Evolutionary conservation across 2,888 invertebrate species (phyloP).

Genomic region (Synanthedon formicaeformis): DNA sequence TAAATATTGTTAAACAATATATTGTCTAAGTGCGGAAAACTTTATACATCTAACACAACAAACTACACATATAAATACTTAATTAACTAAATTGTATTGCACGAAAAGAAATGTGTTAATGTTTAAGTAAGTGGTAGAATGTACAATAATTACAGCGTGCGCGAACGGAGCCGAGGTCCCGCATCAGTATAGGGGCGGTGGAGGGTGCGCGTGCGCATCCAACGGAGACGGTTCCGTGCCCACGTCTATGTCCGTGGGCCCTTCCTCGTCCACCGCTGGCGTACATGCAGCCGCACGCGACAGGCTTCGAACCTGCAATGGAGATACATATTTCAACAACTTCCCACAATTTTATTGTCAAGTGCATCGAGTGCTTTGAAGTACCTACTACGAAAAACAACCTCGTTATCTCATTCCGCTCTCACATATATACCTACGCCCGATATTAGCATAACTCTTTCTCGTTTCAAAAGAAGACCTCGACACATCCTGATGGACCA

Average conservation of each 20-base stretch:
- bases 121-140: not conserved
- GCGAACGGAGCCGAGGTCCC: not conserved
- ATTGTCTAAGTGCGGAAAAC: slow-evolving; percentile 19
- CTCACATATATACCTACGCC: too few species aligned
- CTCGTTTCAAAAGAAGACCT: too few species aligned
- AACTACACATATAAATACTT: slow-evolving; percentile 65
- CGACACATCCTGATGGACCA: too few species aligned
- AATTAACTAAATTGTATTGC: slow-evolving; percentile 67
- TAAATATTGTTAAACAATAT: slow-evolving; percentile 5
- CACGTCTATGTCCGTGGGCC: slow-evolving; percentile 62
- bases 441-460: too few species aligned
- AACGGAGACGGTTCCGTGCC: slow-evolving; percentile 58
- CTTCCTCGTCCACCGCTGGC: slow-evolving; percentile 40
- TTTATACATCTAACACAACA: slow-evolving; percentile 56
- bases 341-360: too few species aligned
- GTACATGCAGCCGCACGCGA: slow-evolving; percentile 15
- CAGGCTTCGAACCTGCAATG: slow-evolving; percentile 46
- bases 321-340: too few species aligned
- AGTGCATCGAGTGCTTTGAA: too few species aligned
- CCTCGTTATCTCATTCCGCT: too few species aligned
- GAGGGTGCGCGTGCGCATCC: slow-evolving; percentile 18
- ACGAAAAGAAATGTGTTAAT: slow-evolving; percentile 37
- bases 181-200: slow-evolving; percentile 14
- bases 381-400: too few species aligned
- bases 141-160: not conserved